These are phyloP conservation scores for Pyxicephalus adspersus DNA, from an alignment of 2,113 vertebrate species.

Conservation along the genomic window DNA sequence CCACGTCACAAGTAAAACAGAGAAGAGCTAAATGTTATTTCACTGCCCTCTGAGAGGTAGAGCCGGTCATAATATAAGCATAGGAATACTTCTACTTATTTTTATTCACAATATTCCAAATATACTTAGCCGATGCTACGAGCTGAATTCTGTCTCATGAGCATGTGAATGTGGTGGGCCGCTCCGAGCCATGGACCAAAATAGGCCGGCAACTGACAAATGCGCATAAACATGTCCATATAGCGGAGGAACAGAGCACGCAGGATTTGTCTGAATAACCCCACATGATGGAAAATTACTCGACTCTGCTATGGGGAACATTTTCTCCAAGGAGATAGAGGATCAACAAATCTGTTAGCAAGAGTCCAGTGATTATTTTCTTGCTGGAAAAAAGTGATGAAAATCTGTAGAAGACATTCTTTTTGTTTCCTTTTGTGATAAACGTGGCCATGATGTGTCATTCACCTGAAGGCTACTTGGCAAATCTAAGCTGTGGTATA, in stretches of 20 bases:
- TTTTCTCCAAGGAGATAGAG: conserved; percentile 1
- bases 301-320: neutral
- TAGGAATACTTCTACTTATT: conserved; percentile 3
- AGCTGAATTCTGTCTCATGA: neutral
- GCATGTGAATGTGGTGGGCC: neutral
- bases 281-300: conserved; percentile 4
- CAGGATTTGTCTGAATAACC: neutral
- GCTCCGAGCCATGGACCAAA: neutral
- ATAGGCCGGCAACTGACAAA: conserved; percentile 16
- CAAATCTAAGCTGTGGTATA: too few species aligned
- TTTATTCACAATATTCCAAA: conserved; percentile 19
- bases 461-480: too few species aligned
- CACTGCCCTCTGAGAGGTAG: neutral
- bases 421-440: too few species aligned
- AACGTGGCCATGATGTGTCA: too few species aligned
- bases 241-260: neutral
- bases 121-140: conserved; percentile 1
- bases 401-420: neutral
- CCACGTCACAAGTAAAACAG: neutral
- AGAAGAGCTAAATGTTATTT: neutral
- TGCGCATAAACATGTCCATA: neutral
- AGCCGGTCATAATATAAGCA: too few species aligned
- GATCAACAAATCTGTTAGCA: conserved; percentile 24
- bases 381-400: conserved; percentile 4
- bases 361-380: conserved; percentile 8